Base-by-base conservation (phyloP, 2,888 invertebrate genomes). In the Tenthredo mesomela region DNA sequence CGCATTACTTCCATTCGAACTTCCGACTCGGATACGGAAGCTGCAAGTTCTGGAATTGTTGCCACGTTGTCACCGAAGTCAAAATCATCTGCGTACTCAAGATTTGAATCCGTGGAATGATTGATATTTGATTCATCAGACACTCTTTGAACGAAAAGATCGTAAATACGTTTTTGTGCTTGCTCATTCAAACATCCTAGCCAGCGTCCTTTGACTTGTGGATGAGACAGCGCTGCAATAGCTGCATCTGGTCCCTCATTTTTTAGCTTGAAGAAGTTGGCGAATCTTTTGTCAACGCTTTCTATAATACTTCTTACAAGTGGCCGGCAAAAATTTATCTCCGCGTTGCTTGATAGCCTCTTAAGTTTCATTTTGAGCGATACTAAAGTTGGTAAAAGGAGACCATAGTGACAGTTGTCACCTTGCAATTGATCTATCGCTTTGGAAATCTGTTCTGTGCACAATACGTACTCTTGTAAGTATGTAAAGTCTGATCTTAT, bases 191-290 rank as follows among this genome's bases (percentile, higher is more conserved):
- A 83, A 12, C 43, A 47, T 47, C 65, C n/a, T 6, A 85, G 47
- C 85, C 85, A 84, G 77, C 77, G 84, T 6, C 83, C 84, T 84
- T 85, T 85, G 25, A 84, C 77, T 67, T 78, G 67, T 40, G 78
- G 85, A 84, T 84, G 84, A 0, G 84, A 67, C 21, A 85, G 37
- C 18, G 84, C 84, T 5, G 84, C 85, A n/a, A 83, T 83, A 54
- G 83, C 73, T 77, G 85, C 83, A 61, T 83, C 65, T 25, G 21
- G 61, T 9, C 83, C 40, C n/a, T 58, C 33, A 43, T 80, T 15
- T 2, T 6, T 54, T 29, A 70, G 61, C 12, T 85, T 21, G 25
- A 85, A 85, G 29, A 83, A 61, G 2, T 43, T 61, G 25, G 21
- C 12, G 37, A 85, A 85, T 73, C 83, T 50, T 29, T 43, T 21